Base-by-base conservation (phyloP, 2,113 vertebrate genomes). In the Daboia siamensis region DNA sequence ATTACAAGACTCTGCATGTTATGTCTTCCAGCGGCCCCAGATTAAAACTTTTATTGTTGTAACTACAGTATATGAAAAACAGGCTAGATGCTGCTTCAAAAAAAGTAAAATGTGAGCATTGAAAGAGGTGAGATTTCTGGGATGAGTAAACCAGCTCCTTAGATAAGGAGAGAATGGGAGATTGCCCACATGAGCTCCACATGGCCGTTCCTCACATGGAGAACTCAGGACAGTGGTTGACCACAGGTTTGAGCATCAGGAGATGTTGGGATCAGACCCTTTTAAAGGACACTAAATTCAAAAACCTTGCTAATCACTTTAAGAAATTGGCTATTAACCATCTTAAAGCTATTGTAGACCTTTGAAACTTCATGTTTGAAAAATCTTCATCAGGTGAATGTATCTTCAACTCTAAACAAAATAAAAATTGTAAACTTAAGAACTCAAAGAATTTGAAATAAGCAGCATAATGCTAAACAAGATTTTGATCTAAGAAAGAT, bases 61-160 rank as follows among this genome's bases (percentile, higher is more conserved):
- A 20, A 74, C 2, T 33, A 39, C 39, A 39, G 2, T 39, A 3
- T 74, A 39, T 74, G n/a, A 74, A 33, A 74, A 39, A 74, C n/a
- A 96, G 93, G 96, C 94, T 96, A 97, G 97, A 95, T 97, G 95
- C 97, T 96, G 93, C 91, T 86, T 94, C 91, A 94, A 96, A 95
- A 95, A 96, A 97, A 96, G 97, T 94, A 96, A 97, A 97, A 97
- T 94, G 94, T 95, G 88, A 54, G 94, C 93, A 97, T 95, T 95
- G 95, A 96, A 97, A 98, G 95, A 17, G 64, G 29, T 69, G n/a
- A 74, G 15, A 7, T 17, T 39, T 74, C n/a, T 74, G n/a, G n/a
- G 12, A n/a, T 69, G 64, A 1, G 2, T 74, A 33, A 5, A 33
- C n/a, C 5, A 20, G 15, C n/a, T 74, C n/a, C 69, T 74, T 33